Evolutionary conservation across 2,888 invertebrate species (phyloP).

Genomic region (Cinara cedri): DNA sequence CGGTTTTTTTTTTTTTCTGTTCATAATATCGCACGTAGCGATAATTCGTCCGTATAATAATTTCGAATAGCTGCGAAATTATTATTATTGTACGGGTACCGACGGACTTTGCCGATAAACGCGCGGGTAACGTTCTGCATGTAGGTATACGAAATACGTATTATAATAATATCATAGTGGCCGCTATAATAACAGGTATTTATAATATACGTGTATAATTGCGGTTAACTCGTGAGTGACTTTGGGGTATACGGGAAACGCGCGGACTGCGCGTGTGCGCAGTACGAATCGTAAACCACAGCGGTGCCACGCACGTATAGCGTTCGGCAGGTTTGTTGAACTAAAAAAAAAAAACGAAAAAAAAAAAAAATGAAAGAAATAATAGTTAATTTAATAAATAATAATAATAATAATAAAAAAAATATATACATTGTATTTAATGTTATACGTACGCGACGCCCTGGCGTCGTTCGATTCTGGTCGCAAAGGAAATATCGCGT

Average conservation of each 20-base stretch:
- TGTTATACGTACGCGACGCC: background rate
- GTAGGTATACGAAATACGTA: too few species aligned
- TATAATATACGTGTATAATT: slow-evolving; percentile 34
- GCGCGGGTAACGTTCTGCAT: slow-evolving; percentile 4
- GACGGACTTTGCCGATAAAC: slow-evolving; percentile 10
- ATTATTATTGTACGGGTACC: background rate
- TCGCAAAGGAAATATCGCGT: too few species aligned
- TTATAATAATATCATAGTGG: too few species aligned
- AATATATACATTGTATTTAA: background rate
- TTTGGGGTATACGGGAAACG: slow-evolving; percentile 10
- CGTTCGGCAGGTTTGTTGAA: slow-evolving; percentile 33
- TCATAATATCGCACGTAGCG: background rate
- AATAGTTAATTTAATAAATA: background rate
- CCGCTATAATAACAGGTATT: slow-evolving; percentile 30
- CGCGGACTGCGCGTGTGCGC: too few species aligned
- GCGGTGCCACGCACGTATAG: too few species aligned
- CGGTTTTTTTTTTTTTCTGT: too few species aligned
- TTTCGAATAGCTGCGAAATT: too few species aligned
- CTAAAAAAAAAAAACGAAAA: background rate
- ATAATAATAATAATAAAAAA: too few species aligned
- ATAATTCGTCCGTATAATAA: too few species aligned
- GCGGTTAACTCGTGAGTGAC: slow-evolving; percentile 46
- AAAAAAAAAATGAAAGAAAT: background rate
- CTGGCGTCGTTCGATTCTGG: too few species aligned
- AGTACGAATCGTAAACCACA: slow-evolving; percentile 1